Percentiles rank a stretch among this genome's conserved stretches.
Evolutionary conservation across 2,888 invertebrate genomes (phyloP).

Genomic region (Nowickia ferox): DNA sequence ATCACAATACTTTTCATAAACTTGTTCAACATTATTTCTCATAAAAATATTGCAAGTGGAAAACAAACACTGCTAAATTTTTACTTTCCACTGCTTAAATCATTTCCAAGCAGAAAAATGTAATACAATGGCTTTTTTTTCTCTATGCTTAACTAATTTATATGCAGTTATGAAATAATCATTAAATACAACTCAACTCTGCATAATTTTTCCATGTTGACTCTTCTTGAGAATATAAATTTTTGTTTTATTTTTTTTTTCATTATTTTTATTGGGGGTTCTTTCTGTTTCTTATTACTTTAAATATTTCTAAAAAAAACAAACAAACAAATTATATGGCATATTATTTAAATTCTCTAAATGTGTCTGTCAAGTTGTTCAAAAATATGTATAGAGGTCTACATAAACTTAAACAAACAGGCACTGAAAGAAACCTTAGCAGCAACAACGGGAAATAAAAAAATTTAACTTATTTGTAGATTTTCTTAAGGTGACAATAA

Average conservation of each 20-base stretch:
- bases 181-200: constrained; percentile 72
- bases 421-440: neutral
- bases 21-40: no score
- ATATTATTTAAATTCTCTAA: constrained; percentile 63
- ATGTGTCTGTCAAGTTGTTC: constrained; percentile 63
- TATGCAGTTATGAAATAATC: constrained; percentile 76
- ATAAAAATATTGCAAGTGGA: neutral
- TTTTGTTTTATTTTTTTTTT: constrained; percentile 9
- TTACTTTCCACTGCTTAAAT: neutral
- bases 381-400: constrained; percentile 51
- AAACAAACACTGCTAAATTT: constrained; percentile 11
- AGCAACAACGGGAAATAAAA: constrained; percentile 10
- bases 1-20: no score
- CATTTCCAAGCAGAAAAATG: constrained; percentile 36
- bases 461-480: constrained; percentile 60
- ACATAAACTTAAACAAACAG: constrained; percentile 20
- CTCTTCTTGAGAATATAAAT: constrained; percentile 59
- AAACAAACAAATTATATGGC: constrained; percentile 67
- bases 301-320: constrained; percentile 39
- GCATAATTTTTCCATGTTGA: constrained; percentile 65
- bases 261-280: constrained; percentile 12
- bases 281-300: constrained; percentile 9
- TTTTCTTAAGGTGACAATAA: constrained; percentile 65
- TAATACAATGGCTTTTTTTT: constrained; percentile 65
- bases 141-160: constrained; percentile 74